Evolutionary conservation across 37 sponge, comb jelly and placozoan genomes (phyloP).

Genomic region (Aphrocallistes beatrix): DNA sequence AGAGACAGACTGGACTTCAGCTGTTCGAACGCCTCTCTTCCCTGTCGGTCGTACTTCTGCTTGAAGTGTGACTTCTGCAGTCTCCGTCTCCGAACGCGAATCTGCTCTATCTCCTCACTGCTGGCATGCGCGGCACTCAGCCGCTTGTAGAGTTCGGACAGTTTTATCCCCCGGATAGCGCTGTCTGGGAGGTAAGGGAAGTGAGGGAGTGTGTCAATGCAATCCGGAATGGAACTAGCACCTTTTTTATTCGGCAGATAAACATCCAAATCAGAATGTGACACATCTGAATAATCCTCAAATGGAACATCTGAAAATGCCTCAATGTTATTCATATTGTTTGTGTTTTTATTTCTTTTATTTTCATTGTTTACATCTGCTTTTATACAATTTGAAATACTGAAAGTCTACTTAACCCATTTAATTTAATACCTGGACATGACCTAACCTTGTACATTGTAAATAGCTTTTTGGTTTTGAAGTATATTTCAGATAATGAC

Average conservation of each 20-base stretch:
- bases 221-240: not conserved
- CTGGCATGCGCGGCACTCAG: not conserved
- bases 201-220: not conserved
- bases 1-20: not conserved
- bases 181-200: not conserved
- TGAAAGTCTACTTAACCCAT: too few species aligned
- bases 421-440: too few species aligned
- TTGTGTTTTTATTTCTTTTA: not conserved
- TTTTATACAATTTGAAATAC: too few species aligned
- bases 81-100: not conserved
- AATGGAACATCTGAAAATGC: not conserved
- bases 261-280: not conserved
- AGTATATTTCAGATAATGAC: too few species aligned
- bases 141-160: not conserved
- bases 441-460: too few species aligned
- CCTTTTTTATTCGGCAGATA: not conserved
- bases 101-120: not conserved
- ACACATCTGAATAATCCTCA: not conserved
- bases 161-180: not conserved
- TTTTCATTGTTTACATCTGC: not conserved
- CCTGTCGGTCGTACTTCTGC: not conserved
- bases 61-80: slow-evolving; percentile 5
- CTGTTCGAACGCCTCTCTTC: not conserved
- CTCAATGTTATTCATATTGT: not conserved
- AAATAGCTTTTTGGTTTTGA: too few species aligned